Evolutionary conservation across 2,113 vertebrate genomes (phyloP).

Genomic region (Bubo scandiacus): DNA sequence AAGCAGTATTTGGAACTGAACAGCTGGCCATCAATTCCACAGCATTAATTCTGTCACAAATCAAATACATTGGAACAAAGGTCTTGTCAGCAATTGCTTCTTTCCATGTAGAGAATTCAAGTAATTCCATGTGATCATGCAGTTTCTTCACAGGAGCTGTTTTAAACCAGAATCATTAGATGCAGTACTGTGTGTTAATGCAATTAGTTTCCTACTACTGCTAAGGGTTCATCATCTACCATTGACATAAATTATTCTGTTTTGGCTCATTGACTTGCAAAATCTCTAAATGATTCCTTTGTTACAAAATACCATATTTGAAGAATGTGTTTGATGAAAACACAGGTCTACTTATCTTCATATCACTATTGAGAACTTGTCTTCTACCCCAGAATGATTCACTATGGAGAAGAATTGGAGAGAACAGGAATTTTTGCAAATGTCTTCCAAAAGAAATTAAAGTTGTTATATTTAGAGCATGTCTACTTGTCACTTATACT

Average conservation of each 20-base stretch:
- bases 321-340: constrained; percentile 1
- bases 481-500: background rate
- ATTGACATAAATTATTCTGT: constrained; percentile 49
- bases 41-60: background rate
- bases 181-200: constrained; percentile 10
- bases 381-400: background rate
- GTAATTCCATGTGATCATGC: background rate
- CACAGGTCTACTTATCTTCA: background rate
- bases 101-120: background rate
- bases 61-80: background rate
- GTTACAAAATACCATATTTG: background rate
- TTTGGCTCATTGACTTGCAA: constrained; percentile 46
- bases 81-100: background rate
- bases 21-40: background rate
- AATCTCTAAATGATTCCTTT: constrained; percentile 41
- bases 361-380: background rate
- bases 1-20: background rate
- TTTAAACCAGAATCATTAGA: background rate
- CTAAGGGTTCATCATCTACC: constrained; percentile 27
- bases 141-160: background rate
- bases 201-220: constrained; percentile 23
- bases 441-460: background rate
- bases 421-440: background rate
- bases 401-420: background rate
- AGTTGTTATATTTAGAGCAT: constrained; percentile 2